These are phyloP conservation scores for Lomographa bimaculata DNA, from an alignment of 2,888 invertebrate genomes.

Conservation along the genomic window DNA sequence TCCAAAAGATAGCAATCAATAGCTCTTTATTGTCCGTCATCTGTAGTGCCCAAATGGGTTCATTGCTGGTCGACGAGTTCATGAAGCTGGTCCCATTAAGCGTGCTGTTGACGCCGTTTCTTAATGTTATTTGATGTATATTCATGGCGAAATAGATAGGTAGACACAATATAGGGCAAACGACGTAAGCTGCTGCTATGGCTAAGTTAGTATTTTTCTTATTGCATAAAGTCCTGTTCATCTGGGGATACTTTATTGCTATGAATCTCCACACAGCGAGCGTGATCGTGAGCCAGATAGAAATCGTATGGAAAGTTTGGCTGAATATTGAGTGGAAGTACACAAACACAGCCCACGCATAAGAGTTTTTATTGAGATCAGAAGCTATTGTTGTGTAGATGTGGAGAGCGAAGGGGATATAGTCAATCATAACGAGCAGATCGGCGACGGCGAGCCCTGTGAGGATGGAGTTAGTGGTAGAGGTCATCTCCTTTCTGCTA, in stretches of 20 bases:
- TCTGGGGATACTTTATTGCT: conserved; percentile 93
- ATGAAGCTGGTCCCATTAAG: conserved; percentile 44
- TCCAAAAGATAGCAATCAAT: conserved; percentile 91
- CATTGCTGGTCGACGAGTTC: conserved; percentile 49
- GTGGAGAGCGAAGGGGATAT: conserved; percentile 94
- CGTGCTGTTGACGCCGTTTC: conserved; percentile 46
- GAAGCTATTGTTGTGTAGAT: conserved; percentile 86
- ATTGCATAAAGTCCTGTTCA: conserved; percentile 91
- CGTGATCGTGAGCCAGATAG: conserved; percentile 96
- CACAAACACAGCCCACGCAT: conserved; percentile 92
- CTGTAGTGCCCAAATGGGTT: conserved; percentile 86
- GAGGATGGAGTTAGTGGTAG: conserved; percentile 96
- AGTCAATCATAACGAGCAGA: conserved; percentile 96
- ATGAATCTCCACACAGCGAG: conserved; percentile 97
- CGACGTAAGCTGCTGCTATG: conserved; percentile 89
- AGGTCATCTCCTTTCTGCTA: conserved; percentile 94
- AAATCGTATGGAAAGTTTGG: conserved; percentile 94
- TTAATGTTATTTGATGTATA: conserved; percentile 76
- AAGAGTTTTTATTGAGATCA: conserved; percentile 76
- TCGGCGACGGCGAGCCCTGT: conserved; percentile 96
- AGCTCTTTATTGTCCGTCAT: conserved; percentile 86
- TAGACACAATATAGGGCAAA: conserved; percentile 92
- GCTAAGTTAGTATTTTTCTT: conserved; percentile 90
- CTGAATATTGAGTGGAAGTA: conserved; percentile 95
- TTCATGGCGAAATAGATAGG: conserved; percentile 92